These are phyloP conservation scores for Camelus dromedarius DNA, from an alignment of 2,113 vertebrate genomes.

Conservation along the genomic window DNA sequence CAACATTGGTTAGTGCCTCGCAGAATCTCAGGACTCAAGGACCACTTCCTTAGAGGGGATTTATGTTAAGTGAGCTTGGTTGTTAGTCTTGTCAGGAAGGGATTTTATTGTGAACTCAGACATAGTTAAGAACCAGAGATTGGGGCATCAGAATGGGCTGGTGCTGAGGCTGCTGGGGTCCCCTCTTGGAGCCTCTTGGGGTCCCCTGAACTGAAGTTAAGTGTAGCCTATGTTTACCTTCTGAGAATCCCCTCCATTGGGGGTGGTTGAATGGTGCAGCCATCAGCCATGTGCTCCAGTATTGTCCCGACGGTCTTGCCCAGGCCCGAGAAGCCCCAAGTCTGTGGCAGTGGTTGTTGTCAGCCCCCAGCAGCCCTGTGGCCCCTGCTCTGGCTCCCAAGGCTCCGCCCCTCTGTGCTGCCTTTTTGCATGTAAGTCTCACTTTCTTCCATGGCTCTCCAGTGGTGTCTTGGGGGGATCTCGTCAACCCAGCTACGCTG, in stretches of 20 bases:
- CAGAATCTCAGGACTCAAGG: not conserved
- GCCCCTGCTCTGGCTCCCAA: not conserved
- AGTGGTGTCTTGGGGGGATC: not conserved
- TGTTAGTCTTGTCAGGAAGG: not conserved
- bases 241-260: not conserved
- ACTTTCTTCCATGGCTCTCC: not conserved
- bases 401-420: not conserved
- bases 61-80: not conserved
- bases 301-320: not conserved
- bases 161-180: not conserved
- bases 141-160: not conserved
- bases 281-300: not conserved
- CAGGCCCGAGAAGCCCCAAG: not conserved
- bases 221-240: not conserved
- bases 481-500: not conserved
- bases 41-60: not conserved
- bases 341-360: not conserved
- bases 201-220: not conserved
- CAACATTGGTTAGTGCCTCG: not conserved
- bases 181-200: too few species aligned
- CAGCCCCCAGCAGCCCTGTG: not conserved
- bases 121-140: not conserved
- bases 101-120: not conserved
- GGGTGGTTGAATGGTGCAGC: rapidly evolving
- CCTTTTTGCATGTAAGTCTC: not conserved